Evolutionary conservation across 2,797 vertebrate genomes (phyloP), one percentile per base, ranked within the genome.

Genomic region (Poeciliopsis paucimaculata): DNA sequence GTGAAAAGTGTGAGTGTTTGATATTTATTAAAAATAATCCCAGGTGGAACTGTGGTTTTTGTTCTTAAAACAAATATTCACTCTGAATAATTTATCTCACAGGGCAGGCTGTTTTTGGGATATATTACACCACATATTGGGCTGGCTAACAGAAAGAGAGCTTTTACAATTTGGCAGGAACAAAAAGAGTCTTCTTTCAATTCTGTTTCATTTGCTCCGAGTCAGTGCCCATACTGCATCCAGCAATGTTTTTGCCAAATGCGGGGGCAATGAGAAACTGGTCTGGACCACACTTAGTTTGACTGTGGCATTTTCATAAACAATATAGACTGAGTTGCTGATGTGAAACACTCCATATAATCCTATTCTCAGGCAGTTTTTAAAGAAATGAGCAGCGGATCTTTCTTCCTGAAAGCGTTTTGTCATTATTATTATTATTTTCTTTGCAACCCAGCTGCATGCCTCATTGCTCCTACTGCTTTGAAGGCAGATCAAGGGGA

Each of bases 361-460:
- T 71, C 47, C 41, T 45, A 39, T 46, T 8, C 62, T 41, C 20
- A 11, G 20, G 7, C 36, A 68, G 64, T 68, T 68, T 68, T 41
- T 60, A 60, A 78, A 57, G 28, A 57, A 45, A 53, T 34, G 39
- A 45, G 26, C 8, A 0, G 66, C 0, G 0, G 20, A 53, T 77
- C 15, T 77, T 72, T 78, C 68, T 78, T 31, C 68, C 57, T 36
- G 39, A 36, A 6, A 78, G 39, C 39, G 36, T 78, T 78, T 55
- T 55, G 9, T 12, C 26, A 5, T 55, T n/a, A 55, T 55, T 39
- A 55, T 55, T 39, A 23, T 20, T 41, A 68, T 39, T 68, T 23
- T 77, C 16, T 78, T 9, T 46, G 11, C 36, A 28, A 43, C n/a
- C 26, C n/a, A 66, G 12, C 46, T n/a, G 45, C 31, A 62, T 28